Evolutionary conservation across 2,113 vertebrate genomes (phyloP).

Genomic region (Phoxinus phoxinus): DNA sequence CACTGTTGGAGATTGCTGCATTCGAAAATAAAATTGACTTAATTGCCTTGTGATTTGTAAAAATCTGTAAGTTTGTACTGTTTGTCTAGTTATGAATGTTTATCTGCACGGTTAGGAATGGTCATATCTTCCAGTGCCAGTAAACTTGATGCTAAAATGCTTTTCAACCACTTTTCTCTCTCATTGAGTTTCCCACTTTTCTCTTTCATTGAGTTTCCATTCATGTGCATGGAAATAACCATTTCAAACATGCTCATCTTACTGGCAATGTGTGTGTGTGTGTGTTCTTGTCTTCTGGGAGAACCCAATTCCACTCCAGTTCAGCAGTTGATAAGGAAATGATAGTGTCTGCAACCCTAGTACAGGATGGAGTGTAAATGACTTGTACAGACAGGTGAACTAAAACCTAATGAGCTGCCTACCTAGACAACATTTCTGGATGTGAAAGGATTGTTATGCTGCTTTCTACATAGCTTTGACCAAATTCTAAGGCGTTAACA

Average conservation of each 20-base stretch:
- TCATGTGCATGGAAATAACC: neutral
- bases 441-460: neutral
- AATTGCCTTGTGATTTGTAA: neutral
- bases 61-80: neutral
- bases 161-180: neutral
- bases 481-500: neutral
- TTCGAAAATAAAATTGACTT: neutral
- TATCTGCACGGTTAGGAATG: neutral
- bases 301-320: constrained; percentile 53
- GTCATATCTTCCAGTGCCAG: neutral
- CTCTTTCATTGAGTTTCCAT: neutral
- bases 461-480: neutral
- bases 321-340: constrained; percentile 66
- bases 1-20: neutral
- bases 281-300: constrained; percentile 7
- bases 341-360: constrained; percentile 60
- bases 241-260: neutral
- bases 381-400: constrained; percentile 45
- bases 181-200: neutral
- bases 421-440: neutral
- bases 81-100: neutral
- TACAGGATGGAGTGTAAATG: constrained; percentile 55
- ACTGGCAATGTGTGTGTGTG: neutral
- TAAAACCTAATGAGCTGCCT: neutral
- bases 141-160: neutral